Evolutionary conservation across 2,797 vertebrate species (phyloP), one percentile per base, ranked within the genome.

Genomic region (Helicolenus hilgendorfi): DNA sequence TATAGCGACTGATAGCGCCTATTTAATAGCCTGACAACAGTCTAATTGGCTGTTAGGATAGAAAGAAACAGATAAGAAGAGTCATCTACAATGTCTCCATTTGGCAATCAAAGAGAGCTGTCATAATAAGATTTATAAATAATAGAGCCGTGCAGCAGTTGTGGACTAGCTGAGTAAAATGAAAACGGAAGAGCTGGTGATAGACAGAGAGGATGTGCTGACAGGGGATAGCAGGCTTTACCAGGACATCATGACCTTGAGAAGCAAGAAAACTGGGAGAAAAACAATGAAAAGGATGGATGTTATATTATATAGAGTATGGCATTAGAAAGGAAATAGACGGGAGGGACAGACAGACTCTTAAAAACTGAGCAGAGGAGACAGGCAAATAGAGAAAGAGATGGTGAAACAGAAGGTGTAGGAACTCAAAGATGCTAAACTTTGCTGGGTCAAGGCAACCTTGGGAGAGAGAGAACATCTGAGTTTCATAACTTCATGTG

Each of bases 141-240:
- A 74, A 41, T 64, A 10, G 18, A 58, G 33, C 1, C 31, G 15
- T 41, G 14, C 15, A 65, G 5, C 73, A 41, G 5, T 41, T 35
- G 11, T 72, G 13, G 41, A 63, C 62, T 3, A 18, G 45, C 22
- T 29, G 22, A 22, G 22, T 79, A 56, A 79, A 74, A 31, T 74
- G 29, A 88, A 77, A 70, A 45, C 4, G 2, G 4, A 38, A 67
- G 26, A 62, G 6, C 53, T 35, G 7, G 15, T 24, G 45, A 62
- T 2, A 68, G 36, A n/a, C 20, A 38, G 22, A 45, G 5, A 24
- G 1, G 53, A 49, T 64, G 26, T 60, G 9, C 49, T 56, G 73
- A 65, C n/a, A 62, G 64, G 14, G 24, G 59, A 22, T 26, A 69
- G 84, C 72, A 89, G 55, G 88, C 69, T 85, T 85, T 31, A 67